Conservation (phyloP, 1,140 invertebrate species). For the Cecropterus lyciades region DNA sequence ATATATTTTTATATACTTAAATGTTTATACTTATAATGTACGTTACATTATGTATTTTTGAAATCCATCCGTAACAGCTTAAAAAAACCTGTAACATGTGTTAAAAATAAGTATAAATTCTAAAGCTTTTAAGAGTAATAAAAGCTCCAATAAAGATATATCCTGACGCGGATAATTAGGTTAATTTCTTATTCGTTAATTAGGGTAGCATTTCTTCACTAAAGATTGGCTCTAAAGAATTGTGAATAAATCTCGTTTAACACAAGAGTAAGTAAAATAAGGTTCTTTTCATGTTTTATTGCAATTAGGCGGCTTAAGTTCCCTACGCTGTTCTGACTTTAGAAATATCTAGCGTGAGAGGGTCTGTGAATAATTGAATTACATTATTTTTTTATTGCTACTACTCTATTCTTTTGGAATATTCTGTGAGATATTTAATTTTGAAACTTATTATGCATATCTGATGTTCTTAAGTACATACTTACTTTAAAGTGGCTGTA, state of each 20-base stretch:
- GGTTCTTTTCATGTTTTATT: conserved; percentile 20
- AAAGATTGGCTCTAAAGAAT: conserved; percentile 3
- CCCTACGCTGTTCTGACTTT: neutral
- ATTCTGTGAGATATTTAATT: neutral
- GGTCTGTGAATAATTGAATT: conserved; percentile 28
- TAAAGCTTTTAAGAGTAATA: no score
- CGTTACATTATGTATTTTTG: no score
- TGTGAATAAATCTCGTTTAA: conserved; percentile 14
- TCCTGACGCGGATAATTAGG: no score
- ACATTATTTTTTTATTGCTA: conserved; percentile 3
- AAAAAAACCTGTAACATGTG: no score
- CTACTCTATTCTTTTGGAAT: neutral
- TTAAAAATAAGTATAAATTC: no score
- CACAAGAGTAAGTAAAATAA: conserved; percentile 16
- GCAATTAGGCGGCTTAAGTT: conserved; percentile 15
- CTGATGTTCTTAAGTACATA: no score
- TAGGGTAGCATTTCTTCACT: conserved; percentile 4
- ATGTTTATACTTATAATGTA: no score
- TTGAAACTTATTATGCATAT: neutral
- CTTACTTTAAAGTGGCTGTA: no score
- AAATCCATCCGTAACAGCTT: no score
- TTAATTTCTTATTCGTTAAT: conserved; percentile 12
- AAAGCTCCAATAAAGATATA: no score
- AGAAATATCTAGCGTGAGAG: conserved; percentile 19
- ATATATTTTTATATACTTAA: no score